Percentiles rank a stretch among this genome's conserved stretches.
Conservation (phyloP, 1,140 invertebrate species). For the Polypedilum pembai region DNA sequence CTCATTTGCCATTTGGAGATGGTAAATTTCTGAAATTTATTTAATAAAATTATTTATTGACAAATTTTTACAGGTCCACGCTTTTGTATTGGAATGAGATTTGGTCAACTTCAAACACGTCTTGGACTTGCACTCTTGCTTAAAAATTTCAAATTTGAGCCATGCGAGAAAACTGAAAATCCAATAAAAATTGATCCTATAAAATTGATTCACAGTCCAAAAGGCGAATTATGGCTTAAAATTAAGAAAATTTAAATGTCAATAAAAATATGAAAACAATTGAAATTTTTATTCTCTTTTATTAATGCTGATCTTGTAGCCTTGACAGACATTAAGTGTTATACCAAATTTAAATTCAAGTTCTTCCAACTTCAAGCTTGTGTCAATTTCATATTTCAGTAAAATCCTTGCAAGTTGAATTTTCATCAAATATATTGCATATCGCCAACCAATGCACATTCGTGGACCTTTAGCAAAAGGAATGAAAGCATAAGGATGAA, state of each 20-base stretch:
- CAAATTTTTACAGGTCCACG: neutral
- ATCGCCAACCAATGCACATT: slow-evolving; percentile 39
- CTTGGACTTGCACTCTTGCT: slow-evolving; percentile 38
- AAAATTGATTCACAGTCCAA: neutral
- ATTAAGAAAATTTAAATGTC: neutral
- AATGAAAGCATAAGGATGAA: slow-evolving; percentile 38
- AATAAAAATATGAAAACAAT: neutral
- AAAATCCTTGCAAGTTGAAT: slow-evolving; percentile 33
- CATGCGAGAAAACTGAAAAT: neutral
- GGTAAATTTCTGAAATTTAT: neutral
- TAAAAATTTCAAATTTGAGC: slow-evolving; percentile 11
- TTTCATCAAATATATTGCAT: slow-evolving; percentile 40
- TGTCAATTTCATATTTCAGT: neutral
- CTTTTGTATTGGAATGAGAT: slow-evolving; percentile 32
- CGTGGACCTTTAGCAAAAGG: slow-evolving; percentile 40
- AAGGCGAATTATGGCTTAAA: neutral
- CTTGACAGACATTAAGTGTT: neutral
- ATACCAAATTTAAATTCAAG: neutral
- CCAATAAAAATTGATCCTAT: neutral
- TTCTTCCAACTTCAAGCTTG: neutral
- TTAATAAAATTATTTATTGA: too few relatives aligned
- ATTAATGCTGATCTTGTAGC: neutral
- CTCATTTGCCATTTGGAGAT: slow-evolving; percentile 51
- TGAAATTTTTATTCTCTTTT: neutral
- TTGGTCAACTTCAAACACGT: slow-evolving; percentile 43